These are phyloP conservation scores for Goniozus legneri DNA, from an alignment of 1,140 invertebrate species.

Conservation along the genomic window DNA sequence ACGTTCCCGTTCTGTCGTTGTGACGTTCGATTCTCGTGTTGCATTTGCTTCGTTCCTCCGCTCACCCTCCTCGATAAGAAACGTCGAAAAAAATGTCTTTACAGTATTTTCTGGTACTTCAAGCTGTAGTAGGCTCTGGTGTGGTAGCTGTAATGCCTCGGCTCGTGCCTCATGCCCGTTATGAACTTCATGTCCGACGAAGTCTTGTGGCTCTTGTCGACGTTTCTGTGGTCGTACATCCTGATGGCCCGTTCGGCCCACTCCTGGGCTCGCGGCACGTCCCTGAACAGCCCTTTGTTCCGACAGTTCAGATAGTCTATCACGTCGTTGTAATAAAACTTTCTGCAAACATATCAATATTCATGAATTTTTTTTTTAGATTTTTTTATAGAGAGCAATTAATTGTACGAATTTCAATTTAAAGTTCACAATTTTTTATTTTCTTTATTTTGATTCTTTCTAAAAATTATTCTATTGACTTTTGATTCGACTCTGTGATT, in stretches of 20 bases:
- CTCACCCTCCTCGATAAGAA: no score
- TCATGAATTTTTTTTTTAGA: no score
- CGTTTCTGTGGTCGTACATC: constrained; percentile 60
- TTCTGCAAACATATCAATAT: constrained; percentile 41
- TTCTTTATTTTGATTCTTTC: no score
- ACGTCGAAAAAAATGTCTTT: no score
- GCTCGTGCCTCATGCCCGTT: constrained; percentile 36
- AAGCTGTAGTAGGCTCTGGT: constrained; percentile 51
- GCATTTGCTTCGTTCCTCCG: no score
- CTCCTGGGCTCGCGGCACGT: constrained; percentile 71
- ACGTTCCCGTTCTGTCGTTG: no score
- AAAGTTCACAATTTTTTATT: no score
- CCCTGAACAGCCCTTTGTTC: constrained; percentile 64
- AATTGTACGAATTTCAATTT: no score
- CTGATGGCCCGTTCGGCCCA: constrained; percentile 77
- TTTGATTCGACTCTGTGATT: no score
- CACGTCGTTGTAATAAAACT: constrained; percentile 81
- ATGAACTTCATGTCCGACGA: constrained; percentile 46
- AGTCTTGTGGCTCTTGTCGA: constrained; percentile 37
- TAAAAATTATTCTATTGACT: no score
- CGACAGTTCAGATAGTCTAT: constrained; percentile 77
- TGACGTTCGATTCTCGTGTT: no score
- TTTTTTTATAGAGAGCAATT: no score
- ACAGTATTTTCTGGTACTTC: constrained; percentile 49
- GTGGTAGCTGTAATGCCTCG: constrained; percentile 50